These are phyloP conservation scores for Apeira syringaria DNA, from an alignment of 2,888 invertebrate genomes.

Conservation along the genomic window DNA sequence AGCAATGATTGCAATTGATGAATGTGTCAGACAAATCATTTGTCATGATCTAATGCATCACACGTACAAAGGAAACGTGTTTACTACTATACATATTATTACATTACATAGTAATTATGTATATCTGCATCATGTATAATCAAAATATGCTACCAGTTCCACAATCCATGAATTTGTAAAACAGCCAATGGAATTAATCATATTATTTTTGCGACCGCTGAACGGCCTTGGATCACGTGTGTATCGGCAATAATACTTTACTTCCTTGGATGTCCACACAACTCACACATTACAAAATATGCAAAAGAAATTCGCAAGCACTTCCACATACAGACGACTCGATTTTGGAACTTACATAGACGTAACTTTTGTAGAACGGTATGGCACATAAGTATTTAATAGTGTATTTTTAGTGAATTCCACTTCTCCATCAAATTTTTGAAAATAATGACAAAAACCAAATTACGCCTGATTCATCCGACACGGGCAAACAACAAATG, in stretches of 20 bases:
- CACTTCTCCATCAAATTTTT: conserved; percentile 13
- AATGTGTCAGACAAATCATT: conserved; percentile 10
- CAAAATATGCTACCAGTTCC: conserved; percentile 39
- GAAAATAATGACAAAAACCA: conserved; percentile 28
- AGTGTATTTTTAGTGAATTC: not conserved
- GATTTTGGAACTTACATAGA: conserved; percentile 22
- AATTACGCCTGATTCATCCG: conserved; percentile 65
- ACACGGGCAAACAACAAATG: not conserved
- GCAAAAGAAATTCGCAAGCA: conserved; percentile 30
- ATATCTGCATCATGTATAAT: conserved; percentile 48
- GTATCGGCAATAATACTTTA: conserved; percentile 58
- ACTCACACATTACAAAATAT: conserved; percentile 32
- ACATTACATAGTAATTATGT: too few relatives aligned
- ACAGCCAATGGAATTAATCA: conserved; percentile 32
- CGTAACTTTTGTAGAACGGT: not conserved
- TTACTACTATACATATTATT: conserved; percentile 28
- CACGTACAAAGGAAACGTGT: conserved; percentile 41
- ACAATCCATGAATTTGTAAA: conserved; percentile 1
- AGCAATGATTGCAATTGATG: conserved; percentile 11
- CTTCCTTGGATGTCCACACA: conserved; percentile 45
- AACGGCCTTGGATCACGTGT: conserved; percentile 64
- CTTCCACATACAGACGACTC: conserved; percentile 3
- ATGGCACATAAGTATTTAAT: not conserved
- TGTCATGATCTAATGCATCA: conserved; percentile 10
- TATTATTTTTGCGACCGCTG: conserved; percentile 38